Evolutionary conservation across 1,140 invertebrate genomes (phyloP), one percentile per base, ranked within the genome.

Genomic region (Trypoxylus dichotomus): DNA sequence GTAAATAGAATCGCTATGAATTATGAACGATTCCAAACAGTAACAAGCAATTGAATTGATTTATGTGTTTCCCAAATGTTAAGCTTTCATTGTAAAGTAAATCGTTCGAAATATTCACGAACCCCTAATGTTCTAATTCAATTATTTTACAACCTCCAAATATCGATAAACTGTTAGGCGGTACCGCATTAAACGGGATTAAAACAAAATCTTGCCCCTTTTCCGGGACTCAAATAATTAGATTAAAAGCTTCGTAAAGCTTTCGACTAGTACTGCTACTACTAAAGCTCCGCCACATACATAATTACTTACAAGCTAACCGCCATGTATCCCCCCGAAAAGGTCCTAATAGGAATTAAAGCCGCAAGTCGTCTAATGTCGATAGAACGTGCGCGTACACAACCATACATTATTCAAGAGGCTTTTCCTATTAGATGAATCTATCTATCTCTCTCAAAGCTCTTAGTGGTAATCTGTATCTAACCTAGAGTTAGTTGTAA

Each of bases 261-360:
- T 63, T 63, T 63, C 60, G 60, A 27, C 13, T 63, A 63, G 7
- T 19, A 13, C 47, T 58, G 21, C 60, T 24, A 24, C 19, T 63
- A 63, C 60, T 27, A 63, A 63, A 63, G 21, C 24, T 63, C 19
- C 60, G 25, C 60, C 60, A 24, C 60, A 63, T 63, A 63, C 25
- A 63, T 63, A 63, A 63, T 63, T 63, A 63, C 60, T 63, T 63
- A 63, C 60, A 63, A 24, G 60, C 25, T 1, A 63, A 24, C 60
- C 60, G 60, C n/a, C 21, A 37, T 5, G 5, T 8, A 37, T 8
- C 32, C 32, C 32, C 32, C 2, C 19, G 21, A 27, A 63, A 63
- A 63, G 60, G 60, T 63, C 19, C 60, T 63, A 63, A 63, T 63
- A 63, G 60, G 60, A 63, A 63, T 63, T 63, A 63, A 27, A 24